A percentile compares a stretch with the other conserved stretches of the same genome.
Conservation (phyloP, 92 coral and sea anemone genomes). For the Umimayanthus chanpuru region DNA sequence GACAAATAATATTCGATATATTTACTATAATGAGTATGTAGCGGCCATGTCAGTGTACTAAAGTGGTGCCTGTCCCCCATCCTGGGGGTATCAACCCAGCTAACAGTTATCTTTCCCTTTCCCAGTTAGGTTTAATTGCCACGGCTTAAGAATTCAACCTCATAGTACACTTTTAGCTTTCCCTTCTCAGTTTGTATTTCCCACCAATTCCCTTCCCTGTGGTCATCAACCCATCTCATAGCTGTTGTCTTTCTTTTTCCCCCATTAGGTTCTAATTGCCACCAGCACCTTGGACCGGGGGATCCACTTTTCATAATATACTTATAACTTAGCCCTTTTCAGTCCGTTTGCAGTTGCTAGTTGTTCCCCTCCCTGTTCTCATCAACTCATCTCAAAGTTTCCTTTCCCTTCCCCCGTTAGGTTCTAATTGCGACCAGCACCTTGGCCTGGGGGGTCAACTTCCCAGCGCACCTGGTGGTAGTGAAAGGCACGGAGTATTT, state of each 20-base stretch:
- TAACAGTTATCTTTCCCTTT: no score
- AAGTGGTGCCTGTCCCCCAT: no score
- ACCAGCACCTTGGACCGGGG: background rate
- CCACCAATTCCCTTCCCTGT: background rate
- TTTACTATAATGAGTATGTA: no score
- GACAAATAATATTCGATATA: no score
- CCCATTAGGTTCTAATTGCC: conserved; percentile 48
- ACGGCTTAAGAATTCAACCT: no score
- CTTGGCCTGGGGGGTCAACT: conserved; percentile 98
- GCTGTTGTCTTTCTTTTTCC: background rate
- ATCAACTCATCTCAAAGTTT: background rate
- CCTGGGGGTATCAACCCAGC: no score
- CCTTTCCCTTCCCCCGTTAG: conserved; percentile 24
- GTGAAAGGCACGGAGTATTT: conserved; percentile 97
- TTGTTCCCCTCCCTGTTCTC: background rate
- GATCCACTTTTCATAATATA: background rate
- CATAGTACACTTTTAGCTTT: background rate
- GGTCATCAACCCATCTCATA: background rate
- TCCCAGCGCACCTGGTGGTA: conserved; percentile 96
- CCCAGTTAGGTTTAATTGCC: no score
- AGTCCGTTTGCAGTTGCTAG: background rate
- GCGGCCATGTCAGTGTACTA: no score
- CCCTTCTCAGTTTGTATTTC: no score
- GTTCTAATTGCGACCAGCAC: conserved; percentile 96
- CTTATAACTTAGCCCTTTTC: no score